Base-by-base conservation (phyloP, 2,888 invertebrate genomes). In the Ichneumoninae sp. region DNA sequence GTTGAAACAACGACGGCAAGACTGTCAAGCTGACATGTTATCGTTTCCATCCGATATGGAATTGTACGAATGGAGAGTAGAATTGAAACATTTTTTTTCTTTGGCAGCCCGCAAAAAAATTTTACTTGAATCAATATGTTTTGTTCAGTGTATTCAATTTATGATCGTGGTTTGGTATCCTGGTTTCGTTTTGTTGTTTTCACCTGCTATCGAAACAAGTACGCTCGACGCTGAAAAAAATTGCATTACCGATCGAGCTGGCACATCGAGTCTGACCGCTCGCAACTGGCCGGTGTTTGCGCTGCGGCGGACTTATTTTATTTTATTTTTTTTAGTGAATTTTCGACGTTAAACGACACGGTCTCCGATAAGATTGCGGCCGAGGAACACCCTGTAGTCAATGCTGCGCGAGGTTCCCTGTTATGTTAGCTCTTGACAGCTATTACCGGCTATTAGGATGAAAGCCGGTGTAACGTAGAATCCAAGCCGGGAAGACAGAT, bases 401-500 rank as follows among this genome's bases (percentile, higher is more conserved):
- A 77, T 57, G 80, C 44, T 72, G 80, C 74, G 81, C 57, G 75
- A 65, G 78, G 62, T 83, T 71, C 78, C 80, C 71, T 88, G 86
- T 89, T 89, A 77, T 88, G 85, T 87, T 85, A 89, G 88, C 89
- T 87, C 89, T 89, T 82, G 86, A 89, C 87, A 86, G 84, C 87
- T 89, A 89, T 89, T 87, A 87, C 86, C 77, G 81, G 81, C 87
- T 88, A 90, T 89, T 89, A 89, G 86, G 79, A 85, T 74, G 79
- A 80, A 84, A 84, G 84, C 75, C 80, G 16, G 44, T 30, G 47
- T 36, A 26, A 54, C 54, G 19, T 30, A 26, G 22, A 57, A 72
- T 66, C 44, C 47, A 69, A 7, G 47, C 30, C 10, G 52, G 69
- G 13, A 88, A 90, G 86, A 87, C 89, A 91, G 90, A 91, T 90